phyloP scores from a whole-genome alignment of 2,888 invertebrate genomes.

The Onchidella celtica region DNA sequence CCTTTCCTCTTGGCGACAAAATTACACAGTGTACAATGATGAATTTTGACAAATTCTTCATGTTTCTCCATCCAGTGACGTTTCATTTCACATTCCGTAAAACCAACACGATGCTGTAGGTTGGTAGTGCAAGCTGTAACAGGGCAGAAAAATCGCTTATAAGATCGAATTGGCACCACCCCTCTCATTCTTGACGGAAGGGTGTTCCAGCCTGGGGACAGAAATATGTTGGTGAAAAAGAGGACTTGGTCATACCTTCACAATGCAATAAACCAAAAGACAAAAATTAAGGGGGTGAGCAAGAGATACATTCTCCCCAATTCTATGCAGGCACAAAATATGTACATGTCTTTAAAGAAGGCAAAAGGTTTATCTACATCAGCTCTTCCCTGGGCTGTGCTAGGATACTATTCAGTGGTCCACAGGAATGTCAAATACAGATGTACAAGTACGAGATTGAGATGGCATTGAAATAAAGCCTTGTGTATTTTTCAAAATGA shows the following conservation, averaged over 20 bases:
- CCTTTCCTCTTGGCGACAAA: slow-evolving; percentile 36
- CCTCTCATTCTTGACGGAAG: slow-evolving; percentile 11
- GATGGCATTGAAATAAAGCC: too few species aligned
- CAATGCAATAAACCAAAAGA: too few species aligned
- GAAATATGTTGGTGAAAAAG: slow-evolving; percentile 17
- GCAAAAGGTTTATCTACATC: too few species aligned
- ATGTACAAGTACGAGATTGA: too few species aligned
- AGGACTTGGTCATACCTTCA: too few species aligned
- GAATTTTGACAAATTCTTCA: slow-evolving; percentile 33
- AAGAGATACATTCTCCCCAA: too few species aligned
- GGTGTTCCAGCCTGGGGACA: slow-evolving; percentile 34
- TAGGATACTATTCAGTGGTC: slow-evolving; percentile 5
- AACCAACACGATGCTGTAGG: slow-evolving; percentile 24
- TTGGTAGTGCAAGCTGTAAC: slow-evolving; percentile 39
- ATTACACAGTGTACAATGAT: slow-evolving; percentile 36
- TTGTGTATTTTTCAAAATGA: too few species aligned
- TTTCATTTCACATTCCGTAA: slow-evolving; percentile 43
- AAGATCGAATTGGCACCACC: background rate
- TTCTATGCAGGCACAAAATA: too few species aligned
- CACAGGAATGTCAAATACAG: too few species aligned
- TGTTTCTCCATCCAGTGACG: slow-evolving; percentile 49
- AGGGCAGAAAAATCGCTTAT: slow-evolving; percentile 43
- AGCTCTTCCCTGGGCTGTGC: too few species aligned
- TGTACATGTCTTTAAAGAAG: too few species aligned
- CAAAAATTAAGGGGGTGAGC: too few species aligned